Base-by-base conservation (phyloP, 2,797 vertebrate genomes). In the Gorsachius magnificus region DNA sequence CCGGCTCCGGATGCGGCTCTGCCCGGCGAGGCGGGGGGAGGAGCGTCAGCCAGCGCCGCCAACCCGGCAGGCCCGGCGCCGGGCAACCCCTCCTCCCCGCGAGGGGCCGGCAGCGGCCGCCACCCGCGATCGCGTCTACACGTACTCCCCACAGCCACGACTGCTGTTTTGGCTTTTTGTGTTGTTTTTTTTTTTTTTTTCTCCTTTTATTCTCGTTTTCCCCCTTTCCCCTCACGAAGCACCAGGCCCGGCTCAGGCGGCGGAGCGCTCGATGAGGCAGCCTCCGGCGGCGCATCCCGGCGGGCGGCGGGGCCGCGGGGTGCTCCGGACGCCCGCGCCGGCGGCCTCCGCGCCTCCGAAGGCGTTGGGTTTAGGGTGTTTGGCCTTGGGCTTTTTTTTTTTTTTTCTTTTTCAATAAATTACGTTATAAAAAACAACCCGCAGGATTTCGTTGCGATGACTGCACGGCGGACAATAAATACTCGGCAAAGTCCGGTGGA, bases 51-150 rank as follows among this genome's bases (percentile, higher is more conserved):
- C 38, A 41, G 38, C n/a, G n/a, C 51, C 13, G 38, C 51, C 36
- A 31, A 3, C 38, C 38, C 38, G 38, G 38, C 38, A 41, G 38
- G 26, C 29, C 13, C 48, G 7, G 22, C 11, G 53, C 21, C 19
- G 6, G 25, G 58, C 58, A 19, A 13, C 7, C 10, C 13, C 10
- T 13, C 64, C 13, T 13, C 38, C 38, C 38, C 38, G 12, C 36
- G 51, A 38, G 31, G 41, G 8, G 33, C 29, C 35, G 33, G 54
- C 51, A 5, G 53, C 22, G 12, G 28, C 14, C 8, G 20, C 8
- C n/a, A 8, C 5, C 50, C 29, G 2, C 33, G 0, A 2, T 1
- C 21, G 4, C 13, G 18, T 11, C 26, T 3, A 8, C 45, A 33
- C 7, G 28, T 7, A 24, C 10, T 53, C 22, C 17, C 19, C 4